Conservation (phyloP, 2,113 vertebrate species). For the Setophaga petechia region DNA sequence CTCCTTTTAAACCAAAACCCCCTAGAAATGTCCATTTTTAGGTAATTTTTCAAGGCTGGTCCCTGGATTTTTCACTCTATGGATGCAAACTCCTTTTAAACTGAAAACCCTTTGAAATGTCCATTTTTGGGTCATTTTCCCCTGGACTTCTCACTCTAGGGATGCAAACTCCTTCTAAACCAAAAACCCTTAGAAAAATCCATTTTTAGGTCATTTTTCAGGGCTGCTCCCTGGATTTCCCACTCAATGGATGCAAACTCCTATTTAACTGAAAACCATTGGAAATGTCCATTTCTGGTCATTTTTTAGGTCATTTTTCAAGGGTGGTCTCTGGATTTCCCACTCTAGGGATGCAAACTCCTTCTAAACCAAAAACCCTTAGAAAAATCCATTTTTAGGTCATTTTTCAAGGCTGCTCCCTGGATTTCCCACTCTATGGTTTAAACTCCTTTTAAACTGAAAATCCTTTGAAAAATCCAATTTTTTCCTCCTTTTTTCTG, state of each 20-base stretch:
- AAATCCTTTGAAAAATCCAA: not conserved
- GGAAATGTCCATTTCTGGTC: not conserved
- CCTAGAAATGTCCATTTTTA: too few species aligned
- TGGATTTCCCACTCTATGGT: not conserved
- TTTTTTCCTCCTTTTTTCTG: not conserved
- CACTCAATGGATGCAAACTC: not conserved
- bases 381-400: not conserved
- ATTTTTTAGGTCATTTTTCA: too few species aligned
- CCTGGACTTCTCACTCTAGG: not conserved
- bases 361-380: not conserved
- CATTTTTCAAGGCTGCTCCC: too few species aligned
- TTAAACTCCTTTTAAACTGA: not conserved
- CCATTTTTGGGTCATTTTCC: too few species aligned
- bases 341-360: not conserved
- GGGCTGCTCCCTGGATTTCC: not conserved
- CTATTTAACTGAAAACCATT: not conserved
- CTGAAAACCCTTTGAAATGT: too few species aligned
- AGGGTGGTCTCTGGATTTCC: accelerated
- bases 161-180: not conserved
- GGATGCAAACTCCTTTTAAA: too few species aligned
- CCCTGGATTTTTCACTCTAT: too few species aligned
- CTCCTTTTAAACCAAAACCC: not conserved
- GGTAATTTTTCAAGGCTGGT: too few species aligned
- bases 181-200: not conserved
- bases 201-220: not conserved